A percentile compares a stretch with the other conserved stretches of the same genome.
Conservation (phyloP, 1,140 invertebrate species). For the Sitophilus oryzae region DNA sequence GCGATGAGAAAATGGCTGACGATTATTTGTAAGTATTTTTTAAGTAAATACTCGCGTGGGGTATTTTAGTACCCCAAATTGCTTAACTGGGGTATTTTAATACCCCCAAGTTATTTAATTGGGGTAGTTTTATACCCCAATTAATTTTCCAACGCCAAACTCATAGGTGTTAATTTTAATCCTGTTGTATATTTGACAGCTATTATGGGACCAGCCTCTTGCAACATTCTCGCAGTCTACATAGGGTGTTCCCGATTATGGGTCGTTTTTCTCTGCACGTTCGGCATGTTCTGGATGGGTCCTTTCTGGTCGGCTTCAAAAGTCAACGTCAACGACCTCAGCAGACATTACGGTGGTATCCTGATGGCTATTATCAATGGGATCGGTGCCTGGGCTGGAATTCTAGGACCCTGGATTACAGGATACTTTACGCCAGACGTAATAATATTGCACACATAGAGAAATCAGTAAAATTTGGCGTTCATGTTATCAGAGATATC, state of each 20-base stretch:
- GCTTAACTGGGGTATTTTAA: no score
- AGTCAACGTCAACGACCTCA: conserved; percentile 1
- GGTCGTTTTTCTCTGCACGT: conserved; percentile 1
- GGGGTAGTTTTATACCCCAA: no score
- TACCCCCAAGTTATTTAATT: no score
- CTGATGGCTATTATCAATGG: conserved; percentile 8
- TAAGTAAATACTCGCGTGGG: no score
- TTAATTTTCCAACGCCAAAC: no score
- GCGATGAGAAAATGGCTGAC: conserved; percentile 5
- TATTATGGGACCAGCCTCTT: conserved; percentile 2
- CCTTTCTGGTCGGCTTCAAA: not conserved
- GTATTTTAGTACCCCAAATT: no score
- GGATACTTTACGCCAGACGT: not conserved
- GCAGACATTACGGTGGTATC: conserved; percentile 3
- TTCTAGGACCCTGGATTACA: not conserved
- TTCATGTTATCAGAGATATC: no score
- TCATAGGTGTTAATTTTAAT: no score
- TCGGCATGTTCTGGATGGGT: conserved; percentile 8
- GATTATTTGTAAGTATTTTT: not conserved
- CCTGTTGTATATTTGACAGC: conserved; percentile 1
- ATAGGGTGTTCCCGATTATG: conserved; percentile 10
- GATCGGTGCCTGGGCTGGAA: conserved; percentile 1
- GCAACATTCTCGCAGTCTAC: conserved; percentile 4
- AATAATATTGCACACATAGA: no score
- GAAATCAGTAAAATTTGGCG: no score